Evolutionary conservation across 2,888 invertebrate genomes (phyloP), one percentile per base, ranked within the genome.

Genomic region (Peribatodes rhomboidaria): DNA sequence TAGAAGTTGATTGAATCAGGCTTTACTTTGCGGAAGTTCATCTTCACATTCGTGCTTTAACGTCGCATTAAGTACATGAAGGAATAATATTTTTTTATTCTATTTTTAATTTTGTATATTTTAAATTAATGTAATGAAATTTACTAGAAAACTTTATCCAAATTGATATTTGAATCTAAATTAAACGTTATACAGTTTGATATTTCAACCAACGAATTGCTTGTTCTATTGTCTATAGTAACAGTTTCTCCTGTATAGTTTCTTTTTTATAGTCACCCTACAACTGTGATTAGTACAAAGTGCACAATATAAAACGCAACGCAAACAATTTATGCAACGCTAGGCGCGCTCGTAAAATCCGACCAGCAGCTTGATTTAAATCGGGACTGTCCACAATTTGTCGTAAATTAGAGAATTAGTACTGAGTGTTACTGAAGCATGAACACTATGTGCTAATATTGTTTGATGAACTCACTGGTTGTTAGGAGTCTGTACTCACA

Each of bases 321-420:
- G 46, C 33, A 18, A 44, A 62, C 69, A 70, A 71, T 71, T 70
- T 72, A 68, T 62, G 56, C 53, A 47, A 35, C 27, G 22, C 50
- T 35, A 53, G 41, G 33, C 31, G 49, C 61, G 61, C 35, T 75
- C 75, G 72, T 73, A 72, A 80, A 78, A 72, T 60, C 56, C 39
- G 62, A 65, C 60, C 61, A 68, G 71, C 64, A 65, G 57, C 70
- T 60, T 66, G 68, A 75, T 75, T 75, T 74, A 75, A 74, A 74
- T 70, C 70, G 67, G 62, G 67, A 61, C 67, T 70, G 76, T 73
- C 76, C 71, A 13, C 68, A 60, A 60, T 63, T 68, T 35, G 27
- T 65, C 69, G 61, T 76, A 75, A 74, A 79, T 75, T 70, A 67
- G 58, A 65, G 58, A 49, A 35, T 64, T 58, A 65, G n/a, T 61